Conservation (phyloP, 2,888 invertebrate genomes). For the Danaus chrysippus region DNA sequence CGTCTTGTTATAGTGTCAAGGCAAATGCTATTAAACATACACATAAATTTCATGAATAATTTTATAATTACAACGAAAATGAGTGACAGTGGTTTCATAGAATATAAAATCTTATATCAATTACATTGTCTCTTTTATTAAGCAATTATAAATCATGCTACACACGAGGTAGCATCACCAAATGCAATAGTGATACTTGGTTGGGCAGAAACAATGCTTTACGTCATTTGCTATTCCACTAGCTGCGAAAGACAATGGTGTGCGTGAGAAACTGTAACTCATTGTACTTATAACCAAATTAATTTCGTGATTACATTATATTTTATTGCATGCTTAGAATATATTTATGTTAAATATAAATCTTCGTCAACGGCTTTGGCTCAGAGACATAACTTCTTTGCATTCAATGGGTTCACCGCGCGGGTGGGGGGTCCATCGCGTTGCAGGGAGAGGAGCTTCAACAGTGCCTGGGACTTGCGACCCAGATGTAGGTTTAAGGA, state of each 20-base stretch:
- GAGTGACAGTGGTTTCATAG: constrained; percentile 9
- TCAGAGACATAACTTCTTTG: no score
- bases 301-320: constrained; percentile 25
- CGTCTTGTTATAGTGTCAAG: no score
- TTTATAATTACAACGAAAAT: no score
- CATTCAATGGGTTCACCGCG: no score
- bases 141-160: constrained; percentile 21
- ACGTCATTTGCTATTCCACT: constrained; percentile 45
- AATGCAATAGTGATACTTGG: constrained; percentile 44
- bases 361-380: no score
- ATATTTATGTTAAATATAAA: no score
- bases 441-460: no score
- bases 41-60: no score
- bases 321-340: not conserved
- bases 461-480: no score
- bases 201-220: constrained; percentile 51
- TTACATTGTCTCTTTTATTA: constrained; percentile 30
- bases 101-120: constrained; percentile 16
- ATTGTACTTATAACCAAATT: constrained; percentile 42
- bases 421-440: no score
- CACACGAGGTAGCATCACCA: constrained; percentile 23
- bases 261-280: constrained; percentile 59
- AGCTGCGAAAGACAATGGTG: constrained; percentile 33
- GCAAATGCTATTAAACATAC: no score
- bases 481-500: no score